phyloP scores from a whole-genome alignment of 2,797 vertebrate species.

The Aphelocoma californica region DNA sequence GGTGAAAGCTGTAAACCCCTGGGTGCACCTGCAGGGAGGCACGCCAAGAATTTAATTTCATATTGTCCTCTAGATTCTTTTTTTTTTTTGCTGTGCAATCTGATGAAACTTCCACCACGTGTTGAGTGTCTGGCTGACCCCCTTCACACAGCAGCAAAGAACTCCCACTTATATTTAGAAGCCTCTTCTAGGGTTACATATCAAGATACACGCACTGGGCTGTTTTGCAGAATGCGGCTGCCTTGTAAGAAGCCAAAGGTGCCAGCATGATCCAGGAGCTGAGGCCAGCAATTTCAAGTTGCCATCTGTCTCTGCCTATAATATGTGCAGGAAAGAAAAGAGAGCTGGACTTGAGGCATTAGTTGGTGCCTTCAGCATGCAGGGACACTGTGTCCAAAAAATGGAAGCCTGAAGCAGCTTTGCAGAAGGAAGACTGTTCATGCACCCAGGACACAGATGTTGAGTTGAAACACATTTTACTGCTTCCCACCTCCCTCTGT shows the following conservation, averaged over 20 bases:
- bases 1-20: neutral
- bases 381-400: neutral
- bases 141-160: constrained; percentile 3
- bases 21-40: neutral
- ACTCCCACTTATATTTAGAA: constrained; percentile 82
- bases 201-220: constrained; percentile 77
- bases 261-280: constrained; percentile 76
- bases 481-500: accelerated
- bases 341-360: neutral
- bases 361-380: neutral
- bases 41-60: neutral
- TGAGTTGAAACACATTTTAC: neutral
- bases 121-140: neutral
- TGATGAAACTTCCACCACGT: neutral
- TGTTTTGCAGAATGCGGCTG: constrained; percentile 82
- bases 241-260: constrained; percentile 65
- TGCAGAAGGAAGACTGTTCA: neutral
- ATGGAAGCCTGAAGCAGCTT: neutral
- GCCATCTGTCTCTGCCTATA: constrained; percentile 82
- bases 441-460: neutral
- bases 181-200: constrained; percentile 80
- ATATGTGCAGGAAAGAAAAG: constrained; percentile 49
- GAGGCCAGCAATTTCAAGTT: constrained; percentile 72
- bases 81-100: neutral
- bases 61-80: neutral